Conservation (phyloP, 1,140 invertebrate species). For the Frieseomelitta varia region DNA sequence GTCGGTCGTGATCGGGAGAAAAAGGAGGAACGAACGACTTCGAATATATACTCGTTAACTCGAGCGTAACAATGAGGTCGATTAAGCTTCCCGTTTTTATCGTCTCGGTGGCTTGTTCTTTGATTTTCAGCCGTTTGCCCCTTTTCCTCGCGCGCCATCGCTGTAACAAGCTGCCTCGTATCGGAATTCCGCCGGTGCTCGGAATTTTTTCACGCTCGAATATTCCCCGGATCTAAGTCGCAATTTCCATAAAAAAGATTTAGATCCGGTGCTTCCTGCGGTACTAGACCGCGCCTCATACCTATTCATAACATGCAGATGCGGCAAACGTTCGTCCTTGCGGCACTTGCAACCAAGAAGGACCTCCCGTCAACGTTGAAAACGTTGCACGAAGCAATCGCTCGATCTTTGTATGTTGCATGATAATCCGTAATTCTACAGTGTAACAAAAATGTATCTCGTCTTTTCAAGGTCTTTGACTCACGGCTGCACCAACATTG, state of each 20-base stretch:
- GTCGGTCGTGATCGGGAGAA: too few relatives aligned
- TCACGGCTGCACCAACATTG: too few relatives aligned
- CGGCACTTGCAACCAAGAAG: not conserved
- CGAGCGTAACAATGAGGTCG: conserved; percentile 61
- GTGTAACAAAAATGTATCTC: not conserved
- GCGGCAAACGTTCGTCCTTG: conserved; percentile 1
- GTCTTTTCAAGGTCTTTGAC: not conserved
- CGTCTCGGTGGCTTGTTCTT: not conserved
- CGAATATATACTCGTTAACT: conserved; percentile 65
- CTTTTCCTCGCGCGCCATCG: not conserved
- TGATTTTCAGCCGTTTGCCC: not conserved
- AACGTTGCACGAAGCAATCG: not conserved
- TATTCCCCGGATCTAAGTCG: conserved; percentile 25
- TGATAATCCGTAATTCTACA: not conserved
- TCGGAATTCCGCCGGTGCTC: not conserved
- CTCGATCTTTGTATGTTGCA: not conserved
- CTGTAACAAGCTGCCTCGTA: not conserved
- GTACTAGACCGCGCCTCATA: conserved; percentile 7
- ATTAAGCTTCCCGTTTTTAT: conserved; percentile 41
- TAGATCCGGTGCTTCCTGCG: not conserved
- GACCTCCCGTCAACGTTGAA: not conserved
- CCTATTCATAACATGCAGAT: conserved; percentile 46
- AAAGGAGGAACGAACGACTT: not conserved
- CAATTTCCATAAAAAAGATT: conserved; percentile 47
- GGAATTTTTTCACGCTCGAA: conserved; percentile 7